Base-by-base conservation (phyloP, 2,888 invertebrate species). In the Cryptocheilus praepositus region DNA sequence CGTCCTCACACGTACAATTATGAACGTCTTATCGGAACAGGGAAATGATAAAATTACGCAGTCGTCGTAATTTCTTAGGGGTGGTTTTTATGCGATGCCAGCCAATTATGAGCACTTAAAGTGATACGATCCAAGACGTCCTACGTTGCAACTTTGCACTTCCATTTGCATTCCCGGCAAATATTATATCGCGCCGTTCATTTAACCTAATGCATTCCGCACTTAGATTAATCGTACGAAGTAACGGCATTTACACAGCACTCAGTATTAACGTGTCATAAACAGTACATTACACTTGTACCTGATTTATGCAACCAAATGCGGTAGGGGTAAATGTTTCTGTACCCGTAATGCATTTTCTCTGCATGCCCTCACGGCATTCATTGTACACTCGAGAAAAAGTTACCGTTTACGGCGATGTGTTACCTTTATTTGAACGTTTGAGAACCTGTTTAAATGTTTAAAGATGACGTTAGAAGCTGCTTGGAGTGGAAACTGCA, bases 1-100 rank as follows among this genome's bases (percentile, higher is more conserved):
- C 74, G 89, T 89, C 21, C 84, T 91, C 49, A 89, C 89, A 16
- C 86, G 89, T 61, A 85, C 81, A 28, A 65, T 89, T 44, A 63
- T 64, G 54, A 72, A 75, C 7, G 46, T 76, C 57, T 70, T 78
- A 18, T 51, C 53, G 11, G 25, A 69, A 18, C 13, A 36, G 36
- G 13, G 13, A 15, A 53, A 0, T n/a, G 16, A 4, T 36, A 36
- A 36, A 7, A 11, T 36, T 8, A 8, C 36, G 2, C 8, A 36
- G 11, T 5, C 4, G 36, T 36, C 36, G 11, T 36, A 36, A 7
- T 36, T 1, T 36, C 36, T 36, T 11, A 11, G 36, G 7, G 36
- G 36, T 36, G 36, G 36, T 36, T 28, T 28, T 36, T 11, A 36
- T 5, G 36, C 36, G 36, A 36, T 36, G 36, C 36, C 36, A 36